Base-by-base conservation (phyloP, 1,140 invertebrate genomes). In the Drosophila busckii region DNA sequence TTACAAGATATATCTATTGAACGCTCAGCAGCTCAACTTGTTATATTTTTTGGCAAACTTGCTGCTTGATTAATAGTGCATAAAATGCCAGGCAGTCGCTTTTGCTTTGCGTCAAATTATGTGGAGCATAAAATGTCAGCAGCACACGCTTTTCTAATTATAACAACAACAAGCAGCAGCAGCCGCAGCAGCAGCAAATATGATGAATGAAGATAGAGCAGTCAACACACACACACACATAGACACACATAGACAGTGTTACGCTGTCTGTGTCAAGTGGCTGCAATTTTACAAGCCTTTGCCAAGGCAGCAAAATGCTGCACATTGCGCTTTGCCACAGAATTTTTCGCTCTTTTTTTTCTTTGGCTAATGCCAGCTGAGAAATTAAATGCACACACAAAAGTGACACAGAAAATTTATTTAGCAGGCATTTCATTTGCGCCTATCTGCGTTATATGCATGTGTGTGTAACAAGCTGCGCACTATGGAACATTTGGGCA, bases 321-420 rank as follows among this genome's bases (percentile, higher is more conserved):
- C 62, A 42, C 44, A 53, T 41, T 55, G 37, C 37, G 42, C 40
- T 44, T 22, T 15, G 7, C 8, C 4, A 15, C 19, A 3, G 2
- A 3, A 12, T 19, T 9, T 17, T 4, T 20, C 22, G 10, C 10
- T 38, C 34, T 15, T 12, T n/a, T 45, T n/a, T 13, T 4, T 19
- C 9, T 32, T 32, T 58, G 49, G 23, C 35, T 50, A 38, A 44
- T 55, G 53, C 54, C 22, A 69, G 45, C 61, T 65, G 66, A 65
- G 62, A 69, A 69, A 66, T 69, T 69, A 69, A 65, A 68, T 66
- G 63, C 59, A 52, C 63, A 66, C 59, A 66, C 59, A 68, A 59
- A 68, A 64, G 60, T 68, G 64, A 63, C 52, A 68, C 54, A 68
- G 46, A 58, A 68, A 64, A 63, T 64, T 64, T 56, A 66, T 66